Evolutionary conservation across 2,113 vertebrate species (phyloP).

Genomic region (Cynocephalus volans): DNA sequence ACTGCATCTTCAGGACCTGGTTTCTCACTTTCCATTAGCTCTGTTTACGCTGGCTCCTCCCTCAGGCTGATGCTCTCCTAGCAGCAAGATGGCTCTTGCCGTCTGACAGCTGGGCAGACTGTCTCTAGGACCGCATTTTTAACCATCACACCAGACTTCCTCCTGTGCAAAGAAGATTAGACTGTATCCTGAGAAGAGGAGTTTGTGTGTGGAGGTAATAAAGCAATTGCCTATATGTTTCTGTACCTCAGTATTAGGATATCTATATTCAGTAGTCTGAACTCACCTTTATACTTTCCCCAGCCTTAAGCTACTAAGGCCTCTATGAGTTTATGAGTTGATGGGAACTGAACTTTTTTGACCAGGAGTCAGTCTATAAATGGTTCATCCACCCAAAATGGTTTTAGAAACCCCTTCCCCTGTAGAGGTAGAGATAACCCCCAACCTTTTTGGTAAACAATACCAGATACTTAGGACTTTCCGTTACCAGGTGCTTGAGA

Average conservation of each 20-base stretch:
- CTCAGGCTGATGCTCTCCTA: background rate
- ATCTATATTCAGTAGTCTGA: background rate
- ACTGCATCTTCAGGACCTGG: background rate
- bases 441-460: no score
- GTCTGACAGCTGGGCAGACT: no score
- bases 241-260: background rate
- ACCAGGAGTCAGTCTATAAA: background rate
- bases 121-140: background rate
- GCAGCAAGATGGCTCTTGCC: background rate
- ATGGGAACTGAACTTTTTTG: background rate
- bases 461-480: no score
- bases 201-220: background rate
- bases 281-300: background rate
- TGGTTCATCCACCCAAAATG: background rate
- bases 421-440: no score
- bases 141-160: background rate
- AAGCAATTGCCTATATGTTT: background rate
- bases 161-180: background rate
- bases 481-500: no score
- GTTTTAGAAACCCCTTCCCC: background rate
- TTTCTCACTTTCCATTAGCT: background rate
- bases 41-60: background rate
- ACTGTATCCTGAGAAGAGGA: background rate
- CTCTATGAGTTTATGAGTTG: background rate
- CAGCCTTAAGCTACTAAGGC: background rate